These are phyloP conservation scores for Chalcis sispes DNA, from an alignment of 2,888 invertebrate species.

Conservation along the genomic window DNA sequence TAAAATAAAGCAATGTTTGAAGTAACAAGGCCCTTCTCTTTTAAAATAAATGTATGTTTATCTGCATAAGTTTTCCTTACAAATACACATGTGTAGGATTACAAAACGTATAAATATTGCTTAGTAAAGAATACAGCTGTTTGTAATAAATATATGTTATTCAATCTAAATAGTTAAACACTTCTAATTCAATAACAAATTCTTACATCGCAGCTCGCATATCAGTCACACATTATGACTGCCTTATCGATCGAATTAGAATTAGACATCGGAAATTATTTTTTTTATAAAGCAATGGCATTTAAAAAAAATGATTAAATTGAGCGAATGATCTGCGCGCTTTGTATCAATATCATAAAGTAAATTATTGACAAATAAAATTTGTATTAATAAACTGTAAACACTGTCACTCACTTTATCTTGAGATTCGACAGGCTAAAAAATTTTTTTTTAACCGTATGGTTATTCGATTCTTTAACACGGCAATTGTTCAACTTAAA, in stretches of 20 bases:
- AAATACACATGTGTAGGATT: constrained; percentile 66
- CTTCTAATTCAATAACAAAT: constrained; percentile 57
- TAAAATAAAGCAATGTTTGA: constrained; percentile 48
- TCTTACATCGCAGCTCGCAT: constrained; percentile 50
- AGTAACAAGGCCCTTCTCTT: constrained; percentile 56
- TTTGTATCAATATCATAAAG: constrained; percentile 42
- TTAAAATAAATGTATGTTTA: constrained; percentile 66
- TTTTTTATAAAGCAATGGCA: constrained; percentile 32
- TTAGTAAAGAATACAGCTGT: constrained; percentile 67
- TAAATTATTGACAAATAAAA: constrained; percentile 47
- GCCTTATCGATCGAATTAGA: constrained; percentile 43
- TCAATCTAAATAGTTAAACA: constrained; percentile 54
- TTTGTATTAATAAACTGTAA: constrained; percentile 26
- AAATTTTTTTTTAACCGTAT: constrained; percentile 16
- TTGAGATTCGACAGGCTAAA: constrained; percentile 51
- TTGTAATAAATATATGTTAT: constrained; percentile 67
- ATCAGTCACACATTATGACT: constrained; percentile 53
- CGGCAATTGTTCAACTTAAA: too few species aligned
- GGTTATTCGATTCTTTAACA: too few species aligned
- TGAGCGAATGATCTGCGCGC: constrained; percentile 36
- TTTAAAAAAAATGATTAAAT: constrained; percentile 41
- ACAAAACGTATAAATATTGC: constrained; percentile 72
- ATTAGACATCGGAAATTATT: constrained; percentile 40
- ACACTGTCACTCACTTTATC: constrained; percentile 38
- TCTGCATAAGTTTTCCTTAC: constrained; percentile 65